Conservation (phyloP, 2,113 vertebrate genomes). For the Saguinus midas region DNA sequence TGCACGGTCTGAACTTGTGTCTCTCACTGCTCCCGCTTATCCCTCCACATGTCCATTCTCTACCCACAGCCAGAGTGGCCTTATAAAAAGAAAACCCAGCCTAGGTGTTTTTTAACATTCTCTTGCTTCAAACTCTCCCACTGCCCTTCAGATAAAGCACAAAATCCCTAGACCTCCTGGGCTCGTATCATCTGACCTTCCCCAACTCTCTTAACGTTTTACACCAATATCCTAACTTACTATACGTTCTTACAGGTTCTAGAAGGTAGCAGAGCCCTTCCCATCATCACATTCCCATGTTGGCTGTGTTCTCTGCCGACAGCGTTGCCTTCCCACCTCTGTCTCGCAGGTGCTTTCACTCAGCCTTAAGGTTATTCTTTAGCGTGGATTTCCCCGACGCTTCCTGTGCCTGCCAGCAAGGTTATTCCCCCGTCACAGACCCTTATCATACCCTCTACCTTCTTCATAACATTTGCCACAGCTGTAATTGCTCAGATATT, state of each 20-base stretch:
- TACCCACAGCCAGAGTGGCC: no score
- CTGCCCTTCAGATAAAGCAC: neutral
- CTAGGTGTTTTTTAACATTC: neutral
- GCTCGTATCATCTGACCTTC: neutral
- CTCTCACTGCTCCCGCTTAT: neutral
- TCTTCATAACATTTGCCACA: neutral
- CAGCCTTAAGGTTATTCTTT: no score
- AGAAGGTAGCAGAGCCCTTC: neutral
- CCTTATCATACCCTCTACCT: neutral
- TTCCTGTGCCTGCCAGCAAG: neutral
- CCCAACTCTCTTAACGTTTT: neutral
- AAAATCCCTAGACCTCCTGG: neutral
- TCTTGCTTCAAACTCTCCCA: neutral
- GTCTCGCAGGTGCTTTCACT: neutral
- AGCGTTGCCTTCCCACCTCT: accelerated
- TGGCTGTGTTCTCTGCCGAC: neutral
- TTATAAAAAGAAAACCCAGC: neutral
- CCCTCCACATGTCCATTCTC: neutral
- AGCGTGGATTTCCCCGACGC: neutral
- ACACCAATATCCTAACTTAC: neutral
- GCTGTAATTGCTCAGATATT: neutral
- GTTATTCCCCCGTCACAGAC: accelerated
- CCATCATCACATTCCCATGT: no score
- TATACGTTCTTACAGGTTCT: neutral
- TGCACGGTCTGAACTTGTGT: neutral